Evolutionary conservation across 2,888 invertebrate species (phyloP), one percentile per base, ranked within the genome.

Genomic region (Eurois occulta): DNA sequence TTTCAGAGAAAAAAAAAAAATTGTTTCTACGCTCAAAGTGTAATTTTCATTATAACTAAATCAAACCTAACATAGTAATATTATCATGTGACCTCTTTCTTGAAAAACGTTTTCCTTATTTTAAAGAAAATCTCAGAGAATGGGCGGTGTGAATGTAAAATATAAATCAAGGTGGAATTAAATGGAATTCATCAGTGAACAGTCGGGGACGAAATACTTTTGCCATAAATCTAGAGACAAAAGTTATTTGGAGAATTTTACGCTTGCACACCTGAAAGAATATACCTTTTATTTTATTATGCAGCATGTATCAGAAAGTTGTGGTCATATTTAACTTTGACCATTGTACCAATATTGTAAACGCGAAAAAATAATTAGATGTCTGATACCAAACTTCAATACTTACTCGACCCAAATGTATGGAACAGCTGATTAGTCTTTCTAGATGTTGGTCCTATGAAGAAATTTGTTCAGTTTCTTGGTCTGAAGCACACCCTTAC

Each of bases 21-120:
- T 48, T 0, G 1, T 18, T 35, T n/a, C 24, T 52, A 38, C 16
- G 18, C 32, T n/a, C 46, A 32, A 43, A 69, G 52, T 24, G 72
- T 68, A 55, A 74, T 73, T 83, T 85, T 77, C 58, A 81, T 81
- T 71, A 71, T 16, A 76, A 81, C 67, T 77, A 71, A 85, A 81
- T 83, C 81, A 73, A 76, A 72, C 24, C 38, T 46, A 55, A 43
- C 13, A 69, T 13, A 72, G 68, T 28, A 62, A 58, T 52, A 76
- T 58, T 52, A 73, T 67, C 32, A 64, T 32, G 41, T 60, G 60
- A 68, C 64, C 48, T 70, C n/a, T 46, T 81, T 81, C 71, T 52
- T 24, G 2, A 46, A 48, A 68, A 80, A 65, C 64, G 66, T 60
- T 78, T 85, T 75, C 71, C 74, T 78, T 73, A 80, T 84, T 80